These are phyloP conservation scores for Lagocephalus sceleratus DNA, from an alignment of 2,797 vertebrate species.

Conservation along the genomic window DNA sequence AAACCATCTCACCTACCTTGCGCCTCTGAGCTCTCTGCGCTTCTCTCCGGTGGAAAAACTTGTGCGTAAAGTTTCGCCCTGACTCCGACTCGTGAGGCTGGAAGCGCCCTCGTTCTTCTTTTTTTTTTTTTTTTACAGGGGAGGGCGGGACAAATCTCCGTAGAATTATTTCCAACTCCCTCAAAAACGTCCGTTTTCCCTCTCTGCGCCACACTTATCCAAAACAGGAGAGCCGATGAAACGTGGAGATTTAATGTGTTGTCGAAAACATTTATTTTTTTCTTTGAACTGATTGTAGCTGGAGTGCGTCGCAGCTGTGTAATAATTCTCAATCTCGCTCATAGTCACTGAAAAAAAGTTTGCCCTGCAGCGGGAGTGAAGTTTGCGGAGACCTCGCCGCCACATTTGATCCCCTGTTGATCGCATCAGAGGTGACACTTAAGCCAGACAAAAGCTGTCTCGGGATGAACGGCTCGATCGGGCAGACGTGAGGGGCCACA, in stretches of 20 bases:
- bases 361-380: neutral
- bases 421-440: conserved; percentile 6
- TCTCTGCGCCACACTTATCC: neutral
- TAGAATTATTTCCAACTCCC: conserved; percentile 31
- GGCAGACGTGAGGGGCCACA: conserved; percentile 15
- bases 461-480: conserved; percentile 34
- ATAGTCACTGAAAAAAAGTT: too few relatives aligned
- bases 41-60: conserved; percentile 33
- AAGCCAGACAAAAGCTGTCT: conserved; percentile 41
- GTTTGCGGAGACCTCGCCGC: neutral
- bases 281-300: too few relatives aligned
- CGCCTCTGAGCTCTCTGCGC: conserved; percentile 26
- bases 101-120: conserved; percentile 38
- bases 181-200: conserved; percentile 12
- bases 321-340: too few relatives aligned
- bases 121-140: neutral
- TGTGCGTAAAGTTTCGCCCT: conserved; percentile 55
- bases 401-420: conserved; percentile 7
- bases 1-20: conserved; percentile 50
- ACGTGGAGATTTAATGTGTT: neutral
- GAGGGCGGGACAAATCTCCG: conserved; percentile 54
- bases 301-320: too few relatives aligned
- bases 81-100: conserved; percentile 37
- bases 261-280: too few relatives aligned
- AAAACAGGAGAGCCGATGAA: conserved; percentile 19